Evolutionary conservation across 2,888 invertebrate species (phyloP).

Genomic region (Philonicus albiceps): DNA sequence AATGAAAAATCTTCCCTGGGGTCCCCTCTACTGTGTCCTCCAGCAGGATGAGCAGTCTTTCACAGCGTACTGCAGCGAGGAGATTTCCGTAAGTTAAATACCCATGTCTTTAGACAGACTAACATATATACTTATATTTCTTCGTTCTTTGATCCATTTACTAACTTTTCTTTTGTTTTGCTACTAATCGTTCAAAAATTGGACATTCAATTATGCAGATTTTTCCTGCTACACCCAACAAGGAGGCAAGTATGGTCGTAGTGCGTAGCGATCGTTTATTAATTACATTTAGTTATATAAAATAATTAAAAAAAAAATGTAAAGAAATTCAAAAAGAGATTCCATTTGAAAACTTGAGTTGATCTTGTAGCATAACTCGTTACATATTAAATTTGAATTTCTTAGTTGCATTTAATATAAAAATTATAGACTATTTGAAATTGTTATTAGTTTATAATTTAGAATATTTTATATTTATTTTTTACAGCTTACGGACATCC

Average conservation of each 20-base stretch:
- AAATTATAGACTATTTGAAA: no score
- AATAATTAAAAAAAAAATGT: neutral
- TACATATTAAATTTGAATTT: no score
- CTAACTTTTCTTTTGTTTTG: neutral
- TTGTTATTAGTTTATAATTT: neutral
- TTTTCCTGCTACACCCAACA: conserved; percentile 63
- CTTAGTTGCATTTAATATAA: neutral
- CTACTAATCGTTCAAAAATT: conserved; percentile 21
- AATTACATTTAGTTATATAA: neutral
- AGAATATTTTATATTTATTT: neutral
- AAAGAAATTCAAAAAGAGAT: neutral
- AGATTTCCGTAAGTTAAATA: conserved; percentile 71
- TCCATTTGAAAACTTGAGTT: no score
- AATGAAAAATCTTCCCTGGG: conserved; percentile 66
- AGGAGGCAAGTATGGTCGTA: conserved; percentile 59
- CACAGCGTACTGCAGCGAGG: conserved; percentile 76
- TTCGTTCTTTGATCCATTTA: neutral
- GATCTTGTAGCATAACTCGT: no score
- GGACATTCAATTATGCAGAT: conserved; percentile 54
- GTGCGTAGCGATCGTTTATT: neutral
- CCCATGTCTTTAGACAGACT: neutral
- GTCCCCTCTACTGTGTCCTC: conserved; percentile 76
- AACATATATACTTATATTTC: neutral
- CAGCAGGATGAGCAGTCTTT: conserved; percentile 75
- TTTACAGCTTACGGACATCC: conserved; percentile 60